These are phyloP conservation scores for Elanoides forficatus DNA, from an alignment of 2,113 vertebrate species.

Conservation along the genomic window DNA sequence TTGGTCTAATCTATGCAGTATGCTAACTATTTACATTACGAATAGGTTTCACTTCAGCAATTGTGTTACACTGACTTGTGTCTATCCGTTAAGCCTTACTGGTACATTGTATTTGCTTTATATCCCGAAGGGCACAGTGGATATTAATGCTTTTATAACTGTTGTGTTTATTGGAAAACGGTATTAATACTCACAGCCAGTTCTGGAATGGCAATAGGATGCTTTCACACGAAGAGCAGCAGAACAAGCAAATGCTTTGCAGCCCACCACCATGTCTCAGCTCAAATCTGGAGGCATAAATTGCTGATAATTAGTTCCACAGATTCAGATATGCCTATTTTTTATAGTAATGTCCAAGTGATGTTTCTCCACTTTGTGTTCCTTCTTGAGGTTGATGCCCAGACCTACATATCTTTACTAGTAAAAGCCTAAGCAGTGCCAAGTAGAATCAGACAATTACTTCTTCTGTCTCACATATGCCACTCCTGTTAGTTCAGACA, in stretches of 20 bases:
- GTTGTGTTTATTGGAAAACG: background rate
- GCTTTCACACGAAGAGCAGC: background rate
- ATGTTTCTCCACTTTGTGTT: background rate
- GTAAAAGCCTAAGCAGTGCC: background rate
- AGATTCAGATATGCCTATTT: background rate
- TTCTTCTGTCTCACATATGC: background rate
- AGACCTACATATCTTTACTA: background rate
- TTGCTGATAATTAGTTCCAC: background rate
- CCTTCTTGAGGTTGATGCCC: background rate
- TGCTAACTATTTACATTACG: background rate
- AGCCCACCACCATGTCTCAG: background rate
- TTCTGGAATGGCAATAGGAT: background rate
- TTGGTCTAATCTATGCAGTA: background rate
- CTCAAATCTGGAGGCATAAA: background rate
- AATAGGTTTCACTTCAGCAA: background rate
- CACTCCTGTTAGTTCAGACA: background rate
- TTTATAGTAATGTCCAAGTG: background rate
- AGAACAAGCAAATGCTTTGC: background rate
- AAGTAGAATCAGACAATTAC: background rate
- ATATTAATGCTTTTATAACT: background rate
- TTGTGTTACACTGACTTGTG: background rate
- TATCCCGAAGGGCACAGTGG: background rate
- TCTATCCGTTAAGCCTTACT: background rate
- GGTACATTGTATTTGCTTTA: background rate
- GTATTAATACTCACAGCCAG: background rate